Evolutionary conservation across 2,113 vertebrate genomes (phyloP), one percentile per base, ranked within the genome.

Genomic region (Rousettus leschenaultii): DNA sequence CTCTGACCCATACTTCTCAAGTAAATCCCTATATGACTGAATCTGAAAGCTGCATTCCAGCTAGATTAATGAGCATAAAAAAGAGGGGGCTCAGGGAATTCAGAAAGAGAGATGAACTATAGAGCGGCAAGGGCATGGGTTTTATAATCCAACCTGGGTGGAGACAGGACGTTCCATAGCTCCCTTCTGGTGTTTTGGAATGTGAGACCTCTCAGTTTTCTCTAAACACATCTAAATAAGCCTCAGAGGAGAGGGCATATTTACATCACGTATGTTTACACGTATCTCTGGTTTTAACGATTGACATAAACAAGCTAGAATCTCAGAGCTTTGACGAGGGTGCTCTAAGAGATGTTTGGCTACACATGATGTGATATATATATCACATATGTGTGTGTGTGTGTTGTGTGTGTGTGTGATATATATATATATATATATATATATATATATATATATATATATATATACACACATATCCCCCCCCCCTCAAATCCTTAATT

Each of bases 401-500:
- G n/a, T n/a, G n/a, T n/a, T n/a, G n/a, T n/a, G n/a, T n/a, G n/a
- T n/a, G n/a, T n/a, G n/a, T 43, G n/a, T n/a, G n/a, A n/a, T n/a
- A n/a, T n/a, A n/a, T n/a, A n/a, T n/a, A n/a, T n/a, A n/a, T 16
- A 51, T 51, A 16, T 51, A 5, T 16, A 10, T 26, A 40, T 40
- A 40, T 40, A 40, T 40, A 40, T 40, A 40, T 40, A 40, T 40
- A 40, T 40, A 40, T 40, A 40, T 40, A 40, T 40, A 40, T 40
- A 40, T 40, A 40, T 40, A 40, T 40, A 40, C n/a, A n/a, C n/a
- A n/a, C n/a, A n/a, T 40, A 6, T 6, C 40, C 40, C 40, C 40
- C 40, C 40, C 40, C 40, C 40, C 28, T 85, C 28, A 73, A 80
- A 48, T 68, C 16, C 35, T 92, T 61, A 75, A 68, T 65, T 87